phyloP scores from a whole-genome alignment of 2,113 vertebrate genomes.

The Numenius arquata region DNA sequence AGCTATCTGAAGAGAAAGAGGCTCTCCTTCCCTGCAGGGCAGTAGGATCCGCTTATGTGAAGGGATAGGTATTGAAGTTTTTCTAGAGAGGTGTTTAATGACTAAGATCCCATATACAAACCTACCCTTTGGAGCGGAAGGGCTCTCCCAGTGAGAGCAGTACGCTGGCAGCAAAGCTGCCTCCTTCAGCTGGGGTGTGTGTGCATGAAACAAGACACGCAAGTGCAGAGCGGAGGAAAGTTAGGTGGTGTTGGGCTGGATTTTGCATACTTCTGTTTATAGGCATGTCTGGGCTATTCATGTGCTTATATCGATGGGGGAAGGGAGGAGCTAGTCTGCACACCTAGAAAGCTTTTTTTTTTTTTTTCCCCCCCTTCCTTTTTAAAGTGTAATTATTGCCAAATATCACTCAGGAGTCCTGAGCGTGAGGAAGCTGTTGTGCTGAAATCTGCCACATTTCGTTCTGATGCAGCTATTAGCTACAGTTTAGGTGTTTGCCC shows the following conservation, averaged over 20 bases:
- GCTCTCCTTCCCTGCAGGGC: constrained; percentile 14
- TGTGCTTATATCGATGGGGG: background rate
- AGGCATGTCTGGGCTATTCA: constrained; percentile 51
- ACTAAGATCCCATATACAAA: constrained; percentile 12
- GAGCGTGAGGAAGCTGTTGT: background rate
- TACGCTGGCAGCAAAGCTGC: background rate
- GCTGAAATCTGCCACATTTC: background rate
- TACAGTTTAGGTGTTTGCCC: background rate
- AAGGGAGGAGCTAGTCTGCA: background rate
- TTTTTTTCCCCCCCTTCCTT: background rate
- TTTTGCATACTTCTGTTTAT: constrained; percentile 45
- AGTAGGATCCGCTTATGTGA: background rate
- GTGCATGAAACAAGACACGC: constrained; percentile 15
- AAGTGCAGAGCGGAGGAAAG: background rate
- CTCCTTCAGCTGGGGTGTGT: background rate
- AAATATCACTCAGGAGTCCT: background rate
- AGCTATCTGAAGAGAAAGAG: background rate
- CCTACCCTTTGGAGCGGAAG: constrained; percentile 21
- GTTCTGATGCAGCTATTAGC: background rate
- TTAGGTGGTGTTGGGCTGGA: constrained; percentile 14
- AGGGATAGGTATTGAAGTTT: constrained; percentile 12
- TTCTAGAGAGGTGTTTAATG: constrained; percentile 41
- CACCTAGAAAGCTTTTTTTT: background rate
- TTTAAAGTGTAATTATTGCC: background rate
- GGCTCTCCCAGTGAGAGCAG: background rate